These are phyloP conservation scores for Lucilia cuprina DNA, from an alignment of 1,140 invertebrate genomes.

Conservation along the genomic window DNA sequence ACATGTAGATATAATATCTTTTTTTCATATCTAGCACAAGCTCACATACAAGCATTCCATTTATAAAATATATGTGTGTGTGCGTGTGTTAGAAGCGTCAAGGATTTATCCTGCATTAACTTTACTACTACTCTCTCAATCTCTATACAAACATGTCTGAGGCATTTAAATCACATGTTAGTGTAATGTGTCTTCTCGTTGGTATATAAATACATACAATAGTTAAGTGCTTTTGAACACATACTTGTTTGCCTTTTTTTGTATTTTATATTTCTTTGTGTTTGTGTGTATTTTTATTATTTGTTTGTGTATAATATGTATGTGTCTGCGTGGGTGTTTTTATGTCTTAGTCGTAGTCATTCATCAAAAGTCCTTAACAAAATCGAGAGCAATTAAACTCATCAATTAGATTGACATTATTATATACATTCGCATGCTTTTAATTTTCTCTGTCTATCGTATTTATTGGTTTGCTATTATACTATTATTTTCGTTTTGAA, in stretches of 20 bases:
- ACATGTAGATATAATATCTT: no score
- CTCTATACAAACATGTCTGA: not conserved
- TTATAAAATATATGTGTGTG: not conserved
- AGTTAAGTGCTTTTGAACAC: not conserved
- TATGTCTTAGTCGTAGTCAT: not conserved
- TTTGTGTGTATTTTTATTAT: no score
- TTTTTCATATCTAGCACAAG: no score
- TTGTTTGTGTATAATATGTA: not conserved
- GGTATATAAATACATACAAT: not conserved
- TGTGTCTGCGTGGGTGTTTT: not conserved
- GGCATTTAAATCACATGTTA: not conserved
- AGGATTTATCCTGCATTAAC: constrained; percentile 8
- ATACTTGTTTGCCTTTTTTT: not conserved
- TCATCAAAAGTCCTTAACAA: constrained; percentile 25
- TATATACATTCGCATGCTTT: not conserved
- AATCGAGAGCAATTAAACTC: constrained; percentile 26
- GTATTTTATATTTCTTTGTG: not conserved
- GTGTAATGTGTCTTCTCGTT: not conserved
- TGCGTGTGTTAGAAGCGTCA: not conserved
- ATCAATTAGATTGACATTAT: constrained; percentile 31
- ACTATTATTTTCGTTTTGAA: no score
- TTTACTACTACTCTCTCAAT: not conserved
- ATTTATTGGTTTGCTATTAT: no score
- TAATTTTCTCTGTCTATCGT: no score
- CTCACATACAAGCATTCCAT: no score